phyloP scores from a whole-genome alignment of 2,797 vertebrate genomes.

The Otus scops region DNA sequence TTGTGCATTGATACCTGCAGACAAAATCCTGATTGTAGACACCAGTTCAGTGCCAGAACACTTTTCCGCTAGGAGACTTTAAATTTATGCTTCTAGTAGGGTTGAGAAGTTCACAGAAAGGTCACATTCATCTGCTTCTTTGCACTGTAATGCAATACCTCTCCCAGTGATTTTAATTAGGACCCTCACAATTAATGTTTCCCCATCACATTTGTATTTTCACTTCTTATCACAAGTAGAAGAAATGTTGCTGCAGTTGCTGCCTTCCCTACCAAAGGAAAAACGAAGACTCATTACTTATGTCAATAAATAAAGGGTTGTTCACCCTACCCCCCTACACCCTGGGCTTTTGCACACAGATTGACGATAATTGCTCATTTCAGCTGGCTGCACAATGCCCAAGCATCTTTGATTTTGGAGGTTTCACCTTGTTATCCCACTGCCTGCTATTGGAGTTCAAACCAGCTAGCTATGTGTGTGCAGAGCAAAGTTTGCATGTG shows the following conservation, averaged over 20 bases:
- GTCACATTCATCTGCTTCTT: slow-evolving; percentile 56
- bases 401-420: not conserved
- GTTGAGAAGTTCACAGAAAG: slow-evolving; percentile 69
- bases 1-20: slow-evolving; percentile 70
- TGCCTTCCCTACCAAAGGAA: not conserved
- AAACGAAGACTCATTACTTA: not conserved
- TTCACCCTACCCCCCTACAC: not conserved
- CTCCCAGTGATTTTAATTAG: slow-evolving; percentile 56
- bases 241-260: not conserved
- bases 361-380: not conserved
- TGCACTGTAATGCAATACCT: slow-evolving; percentile 59
- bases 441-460: not conserved
- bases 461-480: rapidly evolving
- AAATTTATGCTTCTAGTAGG: slow-evolving; percentile 62
- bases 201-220: not conserved
- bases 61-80: slow-evolving; percentile 53
- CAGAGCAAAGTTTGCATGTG: not conserved
- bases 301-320: not conserved
- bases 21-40: slow-evolving; percentile 81
- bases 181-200: slow-evolving; percentile 44
- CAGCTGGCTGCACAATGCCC: not conserved
- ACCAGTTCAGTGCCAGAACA: slow-evolving; percentile 62
- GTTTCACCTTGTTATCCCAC: not conserved
- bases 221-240: not conserved
- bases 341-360: not conserved